Conservation (phyloP, 2,113 vertebrate species). For the Pseudorhombus dupliciocellatus region DNA sequence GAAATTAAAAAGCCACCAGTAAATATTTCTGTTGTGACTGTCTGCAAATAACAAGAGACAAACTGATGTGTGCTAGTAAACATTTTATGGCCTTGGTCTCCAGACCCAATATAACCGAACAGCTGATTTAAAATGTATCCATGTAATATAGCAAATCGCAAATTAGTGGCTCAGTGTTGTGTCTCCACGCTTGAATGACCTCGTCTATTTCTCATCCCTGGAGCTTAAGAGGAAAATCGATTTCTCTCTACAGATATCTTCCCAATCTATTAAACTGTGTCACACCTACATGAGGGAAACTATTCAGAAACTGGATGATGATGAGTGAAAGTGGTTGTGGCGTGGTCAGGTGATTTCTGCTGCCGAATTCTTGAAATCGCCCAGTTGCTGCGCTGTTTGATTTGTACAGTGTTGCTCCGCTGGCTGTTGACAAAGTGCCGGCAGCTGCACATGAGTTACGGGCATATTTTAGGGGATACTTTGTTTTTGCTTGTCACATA, state of each 20-base stretch:
- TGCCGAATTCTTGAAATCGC: conserved; percentile 25
- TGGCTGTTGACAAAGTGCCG: conserved; percentile 50
- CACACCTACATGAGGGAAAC: conserved; percentile 11
- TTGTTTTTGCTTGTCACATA: conserved; percentile 44
- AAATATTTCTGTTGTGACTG: conserved; percentile 62
- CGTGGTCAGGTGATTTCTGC: conserved; percentile 10
- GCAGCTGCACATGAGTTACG: conserved; percentile 52
- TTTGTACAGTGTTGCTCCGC: conserved; percentile 30
- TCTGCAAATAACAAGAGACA: conserved; percentile 58
- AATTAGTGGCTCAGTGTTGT: conserved; percentile 47
- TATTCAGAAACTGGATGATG: conserved; percentile 16
- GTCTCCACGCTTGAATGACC: conserved; percentile 24
- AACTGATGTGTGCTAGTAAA: conserved; percentile 64
- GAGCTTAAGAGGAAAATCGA: conserved; percentile 26
- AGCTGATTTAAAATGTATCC: conserved; percentile 59
- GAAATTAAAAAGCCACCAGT: conserved; percentile 61
- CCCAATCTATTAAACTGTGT: conserved; percentile 14
- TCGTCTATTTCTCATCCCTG: conserved; percentile 25
- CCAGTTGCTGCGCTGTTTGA: conserved; percentile 28
- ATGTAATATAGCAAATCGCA: conserved; percentile 54
- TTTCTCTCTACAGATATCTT: conserved; percentile 3
- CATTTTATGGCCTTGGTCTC: conserved; percentile 48
- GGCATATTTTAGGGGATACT: conserved; percentile 39
- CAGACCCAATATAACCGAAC: conserved; percentile 52
- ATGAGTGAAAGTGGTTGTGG: neutral